A percentile compares a stretch with the other conserved stretches of the same genome.
Conservation (phyloP, 2,113 vertebrate species). For the Bothrops jararaca region DNA sequence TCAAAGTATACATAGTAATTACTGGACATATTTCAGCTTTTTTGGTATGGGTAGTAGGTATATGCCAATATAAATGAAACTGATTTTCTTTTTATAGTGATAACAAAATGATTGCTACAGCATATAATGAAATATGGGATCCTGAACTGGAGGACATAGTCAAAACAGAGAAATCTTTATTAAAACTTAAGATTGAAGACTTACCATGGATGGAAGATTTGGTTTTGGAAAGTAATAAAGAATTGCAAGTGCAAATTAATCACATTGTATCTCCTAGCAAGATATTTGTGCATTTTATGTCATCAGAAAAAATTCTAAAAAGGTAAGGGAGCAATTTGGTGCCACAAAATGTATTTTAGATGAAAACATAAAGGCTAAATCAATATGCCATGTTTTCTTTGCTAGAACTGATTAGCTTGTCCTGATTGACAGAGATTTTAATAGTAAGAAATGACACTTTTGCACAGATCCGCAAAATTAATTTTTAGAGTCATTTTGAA, state of each 20-base stretch:
- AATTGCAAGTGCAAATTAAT: slow-evolving; percentile 75
- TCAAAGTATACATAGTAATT: not conserved
- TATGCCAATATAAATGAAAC: not conserved
- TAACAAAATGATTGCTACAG: slow-evolving; percentile 35
- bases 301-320: slow-evolving; percentile 72
- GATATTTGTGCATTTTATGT: slow-evolving; percentile 79
- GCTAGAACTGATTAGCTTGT: not conserved
- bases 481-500: not conserved
- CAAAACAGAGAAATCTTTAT: slow-evolving; percentile 41
- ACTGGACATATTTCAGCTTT: not conserved
- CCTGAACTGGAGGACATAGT: slow-evolving; percentile 60
- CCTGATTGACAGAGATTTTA: not conserved
- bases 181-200: slow-evolving; percentile 22
- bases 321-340: slow-evolving; percentile 69
- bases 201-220: slow-evolving; percentile 45
- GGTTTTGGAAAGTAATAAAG: slow-evolving; percentile 58
- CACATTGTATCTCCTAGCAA: slow-evolving; percentile 84
- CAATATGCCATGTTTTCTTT: not conserved
- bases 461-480: not conserved
- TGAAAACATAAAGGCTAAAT: not conserved
- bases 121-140: slow-evolving; percentile 70
- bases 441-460: not conserved
- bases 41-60: not conserved
- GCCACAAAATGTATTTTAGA: not conserved
- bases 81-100: slow-evolving; percentile 49